A percentile compares a stretch with the other conserved stretches of the same genome.
phyloP scores from a whole-genome alignment of 2,888 invertebrate species.

The Mongoloraphidia duomilia region DNA sequence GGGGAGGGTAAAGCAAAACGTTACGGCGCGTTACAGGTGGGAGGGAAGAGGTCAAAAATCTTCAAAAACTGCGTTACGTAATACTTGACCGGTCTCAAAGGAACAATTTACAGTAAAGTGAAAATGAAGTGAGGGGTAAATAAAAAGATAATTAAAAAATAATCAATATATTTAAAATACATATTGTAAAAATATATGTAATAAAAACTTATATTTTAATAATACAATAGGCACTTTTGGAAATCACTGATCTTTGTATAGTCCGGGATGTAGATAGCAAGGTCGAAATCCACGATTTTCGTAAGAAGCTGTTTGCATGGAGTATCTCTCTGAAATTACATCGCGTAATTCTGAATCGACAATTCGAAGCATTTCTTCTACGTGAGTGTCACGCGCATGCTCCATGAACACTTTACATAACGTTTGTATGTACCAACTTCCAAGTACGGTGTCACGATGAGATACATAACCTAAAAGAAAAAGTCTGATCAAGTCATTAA shows the following conservation, averaged over 20 bases:
- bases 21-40: too few species aligned
- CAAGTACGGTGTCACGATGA: conserved; percentile 38
- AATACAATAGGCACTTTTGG: too few species aligned
- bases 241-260: conserved; percentile 24
- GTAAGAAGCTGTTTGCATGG: conserved; percentile 46
- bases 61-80: too few species aligned
- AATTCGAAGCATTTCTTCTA: conserved; percentile 50
- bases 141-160: too few species aligned
- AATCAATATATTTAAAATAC: too few species aligned
- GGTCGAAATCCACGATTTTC: conserved; percentile 49
- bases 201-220: too few species aligned
- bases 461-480: conserved; percentile 38
- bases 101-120: too few species aligned
- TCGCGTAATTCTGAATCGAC: conserved; percentile 37
- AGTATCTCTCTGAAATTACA: conserved; percentile 22
- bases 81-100: too few species aligned
- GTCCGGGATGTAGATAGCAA: conserved; percentile 54
- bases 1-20: too few species aligned
- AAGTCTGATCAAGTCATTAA: background rate
- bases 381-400: conserved; percentile 44
- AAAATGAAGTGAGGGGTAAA: too few species aligned
- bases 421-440: conserved; percentile 59
- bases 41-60: too few species aligned
- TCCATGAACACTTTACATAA: conserved; percentile 49
- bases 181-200: too few species aligned